Evolutionary conservation across 2,797 vertebrate genomes (phyloP).

Genomic region (Novumbra hubbsi): DNA sequence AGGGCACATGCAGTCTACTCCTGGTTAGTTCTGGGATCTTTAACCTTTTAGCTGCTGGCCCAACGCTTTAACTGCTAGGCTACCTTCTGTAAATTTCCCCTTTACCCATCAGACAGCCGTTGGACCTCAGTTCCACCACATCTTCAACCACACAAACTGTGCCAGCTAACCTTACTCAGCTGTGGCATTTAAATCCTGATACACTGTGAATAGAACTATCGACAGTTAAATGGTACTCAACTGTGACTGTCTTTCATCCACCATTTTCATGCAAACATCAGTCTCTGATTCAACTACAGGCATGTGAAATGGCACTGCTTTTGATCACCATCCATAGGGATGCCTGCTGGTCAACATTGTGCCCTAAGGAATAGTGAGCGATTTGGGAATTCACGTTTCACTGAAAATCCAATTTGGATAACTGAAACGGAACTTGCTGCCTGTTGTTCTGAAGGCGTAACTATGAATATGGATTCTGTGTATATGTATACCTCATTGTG

Average conservation of each 20-base stretch:
- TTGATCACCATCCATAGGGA: neutral
- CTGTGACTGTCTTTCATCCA: conserved; percentile 11
- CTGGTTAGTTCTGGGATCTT: no score
- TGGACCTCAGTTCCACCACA: no score
- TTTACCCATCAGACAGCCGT: no score
- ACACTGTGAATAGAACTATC: no score
- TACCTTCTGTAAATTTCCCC: no score
- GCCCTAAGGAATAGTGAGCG: neutral
- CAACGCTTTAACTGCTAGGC: no score
- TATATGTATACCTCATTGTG: conserved; percentile 44
- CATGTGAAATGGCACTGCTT: neutral
- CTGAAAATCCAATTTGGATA: neutral
- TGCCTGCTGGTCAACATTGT: neutral
- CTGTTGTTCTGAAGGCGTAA: neutral
- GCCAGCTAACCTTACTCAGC: no score
- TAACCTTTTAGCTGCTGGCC: no score
- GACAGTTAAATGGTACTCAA: conserved; percentile 38
- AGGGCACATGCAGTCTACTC: no score
- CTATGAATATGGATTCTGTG: neutral
- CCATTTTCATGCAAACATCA: neutral
- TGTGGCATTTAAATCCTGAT: no score
- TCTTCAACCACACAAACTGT: no score
- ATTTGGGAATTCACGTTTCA: neutral
- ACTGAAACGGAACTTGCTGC: neutral
- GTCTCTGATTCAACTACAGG: neutral